Base-by-base conservation (phyloP, 1,140 invertebrate genomes). In the Rhyzopertha dominica region DNA sequence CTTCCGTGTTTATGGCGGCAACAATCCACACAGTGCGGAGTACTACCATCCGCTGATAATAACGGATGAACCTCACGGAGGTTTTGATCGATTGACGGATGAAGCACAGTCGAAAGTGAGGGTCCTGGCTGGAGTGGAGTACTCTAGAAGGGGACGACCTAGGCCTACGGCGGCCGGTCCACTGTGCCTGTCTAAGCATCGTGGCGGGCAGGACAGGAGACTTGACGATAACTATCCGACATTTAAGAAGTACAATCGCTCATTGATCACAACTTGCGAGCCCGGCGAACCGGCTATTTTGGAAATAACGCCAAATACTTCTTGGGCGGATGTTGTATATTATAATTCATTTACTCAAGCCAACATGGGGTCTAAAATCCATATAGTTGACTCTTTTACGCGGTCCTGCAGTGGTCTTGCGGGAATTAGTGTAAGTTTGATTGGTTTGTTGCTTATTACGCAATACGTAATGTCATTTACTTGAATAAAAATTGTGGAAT, bases 21-120 rank as follows among this genome's bases (percentile, higher is more conserved):
- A 92, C 59, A 89, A 95, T 72, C 89, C 90, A 3, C 86, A 93
- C 61, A 90, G 86, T 49, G 73, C 88, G 0, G 80, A 86, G 32
- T 78, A 81, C 59, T 95, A 95, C 69, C 92, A 97, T 74, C 93
- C 93, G 5, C 71, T 97, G 23, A 90, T 96, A 31, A 87, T 97
- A 43, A 92, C 91, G 2, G 83, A 88, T 59, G 89, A 92, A 61
- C 79, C 83, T 1, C 78, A 82, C 51, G 90, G 90, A 28, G 90
- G 88, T 0, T 87, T 84, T 44, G 85, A 87, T 57, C 74, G 80
- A 22, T 69, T 88, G 1, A 77, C 74, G 12, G 85, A 87, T 60
- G 75, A 74, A 3, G 81, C 83, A 20, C 81, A 86, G 62, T 79
- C 77, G 32, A 75, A 77, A 52, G 77, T 88, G 43, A 72, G 84